These are phyloP conservation scores for Escarpia spicata DNA, from an alignment of 2,888 invertebrate genomes.

Conservation along the genomic window DNA sequence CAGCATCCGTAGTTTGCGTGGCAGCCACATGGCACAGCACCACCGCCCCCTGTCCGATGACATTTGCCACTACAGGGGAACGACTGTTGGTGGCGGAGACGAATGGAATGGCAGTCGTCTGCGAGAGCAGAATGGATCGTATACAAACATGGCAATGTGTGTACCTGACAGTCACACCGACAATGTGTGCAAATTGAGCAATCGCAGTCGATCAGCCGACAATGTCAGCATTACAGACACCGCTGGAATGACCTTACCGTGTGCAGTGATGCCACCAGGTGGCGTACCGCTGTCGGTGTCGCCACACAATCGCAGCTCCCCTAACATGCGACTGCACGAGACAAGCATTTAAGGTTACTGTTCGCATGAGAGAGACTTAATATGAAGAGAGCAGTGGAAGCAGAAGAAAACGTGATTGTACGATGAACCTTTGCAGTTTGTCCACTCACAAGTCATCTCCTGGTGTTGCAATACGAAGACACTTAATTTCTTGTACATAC, in stretches of 20 bases:
- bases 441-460: not conserved
- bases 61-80: constrained; percentile 63
- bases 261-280: constrained; percentile 44
- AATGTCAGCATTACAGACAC: constrained; percentile 51
- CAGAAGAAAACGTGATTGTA: not conserved
- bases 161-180: constrained; percentile 35
- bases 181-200: constrained; percentile 44
- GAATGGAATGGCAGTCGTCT: constrained; percentile 43
- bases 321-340: constrained; percentile 20
- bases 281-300: constrained; percentile 19
- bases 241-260: constrained; percentile 46
- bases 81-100: not conserved
- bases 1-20: constrained; percentile 72
- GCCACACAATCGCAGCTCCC: constrained; percentile 19
- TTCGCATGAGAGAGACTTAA: not conserved
- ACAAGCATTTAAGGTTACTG: constrained; percentile 14
- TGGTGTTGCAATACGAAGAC: not conserved
- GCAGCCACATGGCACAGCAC: constrained; percentile 76
- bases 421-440: not conserved
- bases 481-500: not conserved
- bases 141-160: constrained; percentile 48
- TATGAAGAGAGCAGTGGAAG: not conserved
- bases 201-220: constrained; percentile 62
- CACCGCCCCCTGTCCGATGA: constrained; percentile 79
- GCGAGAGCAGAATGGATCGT: constrained; percentile 50